Evolutionary conservation across 2,888 invertebrate genomes (phyloP).

Genomic region (Eristalis arbustorum): DNA sequence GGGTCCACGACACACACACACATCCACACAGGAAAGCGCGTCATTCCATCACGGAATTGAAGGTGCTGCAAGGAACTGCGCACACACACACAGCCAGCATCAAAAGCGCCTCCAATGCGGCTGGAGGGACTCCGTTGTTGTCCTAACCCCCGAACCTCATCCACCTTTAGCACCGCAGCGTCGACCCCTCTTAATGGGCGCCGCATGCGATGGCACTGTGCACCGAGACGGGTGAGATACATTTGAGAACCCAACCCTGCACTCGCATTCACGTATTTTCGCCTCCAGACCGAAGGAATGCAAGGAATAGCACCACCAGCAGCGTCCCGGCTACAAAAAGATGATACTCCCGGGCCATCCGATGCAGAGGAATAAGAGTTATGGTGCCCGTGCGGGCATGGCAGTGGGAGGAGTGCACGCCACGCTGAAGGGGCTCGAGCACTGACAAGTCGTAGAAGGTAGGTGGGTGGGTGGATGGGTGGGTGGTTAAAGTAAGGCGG

Average conservation of each 20-base stretch:
- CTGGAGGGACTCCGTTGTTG: slow-evolving; percentile 40
- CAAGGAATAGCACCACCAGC: slow-evolving; percentile 34
- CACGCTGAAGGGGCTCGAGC: not conserved
- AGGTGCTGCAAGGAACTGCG: slow-evolving; percentile 47
- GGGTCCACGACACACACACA: not conserved
- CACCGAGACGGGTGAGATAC: slow-evolving; percentile 29
- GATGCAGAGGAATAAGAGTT: slow-evolving; percentile 21
- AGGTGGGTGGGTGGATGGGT: not conserved
- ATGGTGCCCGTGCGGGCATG: slow-evolving; percentile 5
- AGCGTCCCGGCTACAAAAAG: slow-evolving; percentile 32
- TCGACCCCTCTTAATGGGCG: not conserved
- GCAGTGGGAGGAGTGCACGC: slow-evolving; percentile 28
- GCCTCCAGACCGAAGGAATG: slow-evolving; percentile 39
- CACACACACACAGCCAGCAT: not conserved
- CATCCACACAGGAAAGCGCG: slow-evolving; percentile 10
- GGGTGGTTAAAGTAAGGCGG: not conserved
- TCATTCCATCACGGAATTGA: slow-evolving; percentile 43
- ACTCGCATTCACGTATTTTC: slow-evolving; percentile 67
- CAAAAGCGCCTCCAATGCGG: slow-evolving; percentile 22
- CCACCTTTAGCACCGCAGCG: not conserved
- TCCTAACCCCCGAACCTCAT: slow-evolving; percentile 19
- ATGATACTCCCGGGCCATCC: not conserved
- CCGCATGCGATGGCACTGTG: slow-evolving; percentile 8
- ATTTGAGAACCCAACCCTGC: slow-evolving; percentile 53
- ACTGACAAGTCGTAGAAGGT: not conserved